Base-by-base conservation (phyloP, 2,888 invertebrate species). In the Ferdinandea cuprea region DNA sequence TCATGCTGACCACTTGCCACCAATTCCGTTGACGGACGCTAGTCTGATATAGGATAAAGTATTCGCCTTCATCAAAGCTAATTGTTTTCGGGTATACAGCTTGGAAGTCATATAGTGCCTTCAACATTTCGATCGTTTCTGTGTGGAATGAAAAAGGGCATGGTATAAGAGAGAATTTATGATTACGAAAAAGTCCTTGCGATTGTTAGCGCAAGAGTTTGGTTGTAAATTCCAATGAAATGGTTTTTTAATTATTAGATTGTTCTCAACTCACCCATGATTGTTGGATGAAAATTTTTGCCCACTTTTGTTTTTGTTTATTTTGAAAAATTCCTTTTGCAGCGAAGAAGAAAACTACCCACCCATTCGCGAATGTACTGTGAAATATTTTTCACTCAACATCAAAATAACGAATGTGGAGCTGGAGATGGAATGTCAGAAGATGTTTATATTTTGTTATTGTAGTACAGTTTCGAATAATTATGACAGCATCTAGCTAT, bases 1-100 rank as follows among this genome's bases (percentile, higher is more conserved):
- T 94, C 89, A 93, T 94, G 91, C 96, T 96, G 86, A 96, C 94
- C 56, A 96, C 96, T 92, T 96, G 95, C 96, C 96, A 96, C 96
- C 96, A 96, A 89, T 96, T 96, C 61, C 90, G 87, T 89, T 96
- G 95, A 87, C 96, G 95, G 3, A 94, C 94, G 85, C 94, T 95
- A 19, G 93, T 94, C 89, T 96, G 96, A 88, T 96, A 94, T 17
- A 96, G 91, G 87, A 95, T 94, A 89, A 96, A 96, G 89, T 94
- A 94, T 89, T 96, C 96, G 81, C 95, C 95, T 88, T 94, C 95
- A 85, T 93, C 93, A 90, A 96, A 96, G 89, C 95, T 95, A 79
- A 96, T 92, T 6, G 96, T 96, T 91, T 96, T 96, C 11, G 96
- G 94, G 88, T 96, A 94, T 52, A 95, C 95, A 68, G 96, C 96